Percentiles rank a stretch among this genome's conserved stretches.
Evolutionary conservation across 2,797 vertebrate species (phyloP).

Genomic region (Trachops cirrhosus): DNA sequence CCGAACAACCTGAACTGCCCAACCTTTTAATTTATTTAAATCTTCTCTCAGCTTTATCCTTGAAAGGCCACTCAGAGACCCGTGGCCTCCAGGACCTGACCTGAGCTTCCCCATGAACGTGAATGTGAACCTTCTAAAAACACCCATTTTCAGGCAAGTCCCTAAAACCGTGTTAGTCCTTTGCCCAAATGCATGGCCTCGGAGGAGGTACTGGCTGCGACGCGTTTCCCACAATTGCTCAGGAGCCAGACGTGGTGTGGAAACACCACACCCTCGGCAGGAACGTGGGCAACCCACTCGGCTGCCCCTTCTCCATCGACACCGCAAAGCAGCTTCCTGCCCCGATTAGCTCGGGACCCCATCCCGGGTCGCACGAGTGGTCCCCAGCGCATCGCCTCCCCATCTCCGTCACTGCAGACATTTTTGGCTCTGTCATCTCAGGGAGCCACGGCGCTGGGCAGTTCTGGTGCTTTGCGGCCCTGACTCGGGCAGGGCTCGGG

Average conservation of each 20-base stretch:
- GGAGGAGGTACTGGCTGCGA: background rate
- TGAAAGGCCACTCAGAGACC: background rate
- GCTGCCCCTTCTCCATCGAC: background rate
- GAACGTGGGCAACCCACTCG: background rate
- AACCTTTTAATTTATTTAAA: background rate
- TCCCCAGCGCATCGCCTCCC: background rate
- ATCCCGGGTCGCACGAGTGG: fast-evolving
- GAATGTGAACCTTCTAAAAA: background rate
- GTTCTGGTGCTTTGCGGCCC: fast-evolving
- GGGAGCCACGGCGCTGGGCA: fast-evolving
- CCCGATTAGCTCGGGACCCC: background rate
- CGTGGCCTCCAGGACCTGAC: background rate
- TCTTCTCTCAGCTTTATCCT: background rate
- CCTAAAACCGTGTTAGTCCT: background rate
- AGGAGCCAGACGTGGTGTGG: fast-evolving
- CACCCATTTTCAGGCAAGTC: background rate
- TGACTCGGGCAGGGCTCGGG: fast-evolving
- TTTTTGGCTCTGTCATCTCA: fast-evolving
- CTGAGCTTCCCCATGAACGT: background rate
- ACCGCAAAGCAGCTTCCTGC: background rate
- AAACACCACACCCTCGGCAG: fast-evolving
- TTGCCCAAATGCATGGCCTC: background rate
- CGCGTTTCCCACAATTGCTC: background rate
- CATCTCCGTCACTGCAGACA: fast-evolving
- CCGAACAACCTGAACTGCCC: background rate